These are phyloP conservation scores for Candidula unifasciata DNA, from an alignment of 2,888 invertebrate genomes.

Conservation along the genomic window DNA sequence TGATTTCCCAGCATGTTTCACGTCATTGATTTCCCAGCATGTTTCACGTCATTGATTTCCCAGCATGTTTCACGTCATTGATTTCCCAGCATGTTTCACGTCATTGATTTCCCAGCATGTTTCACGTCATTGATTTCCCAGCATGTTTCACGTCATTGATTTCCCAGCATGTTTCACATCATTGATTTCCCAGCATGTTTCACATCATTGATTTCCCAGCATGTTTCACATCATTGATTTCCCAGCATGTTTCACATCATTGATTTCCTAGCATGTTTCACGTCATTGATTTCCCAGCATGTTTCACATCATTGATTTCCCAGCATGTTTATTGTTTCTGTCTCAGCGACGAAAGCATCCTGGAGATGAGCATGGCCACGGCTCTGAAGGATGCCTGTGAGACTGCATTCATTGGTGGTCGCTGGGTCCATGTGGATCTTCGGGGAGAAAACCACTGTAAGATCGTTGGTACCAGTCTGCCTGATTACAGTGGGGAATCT, in stretches of 20 bases:
- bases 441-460: slow-evolving; percentile 85
- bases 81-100: not conserved
- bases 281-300: no score
- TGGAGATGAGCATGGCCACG: slow-evolving; percentile 79
- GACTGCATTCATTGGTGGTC: slow-evolving; percentile 87
- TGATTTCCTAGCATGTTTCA: not conserved
- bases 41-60: not conserved
- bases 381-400: slow-evolving; percentile 86
- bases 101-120: no score
- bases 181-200: not conserved
- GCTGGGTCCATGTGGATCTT: slow-evolving; percentile 85
- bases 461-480: slow-evolving; percentile 90
- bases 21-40: no score
- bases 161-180: no score
- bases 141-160: no score
- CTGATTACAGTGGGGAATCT: slow-evolving; percentile 88
- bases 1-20: no score
- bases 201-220: no score
- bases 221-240: not conserved
- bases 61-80: not conserved
- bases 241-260: not conserved
- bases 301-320: no score
- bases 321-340: not conserved
- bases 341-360: slow-evolving; percentile 65
- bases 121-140: not conserved